Percentiles rank a stretch among this genome's conserved stretches.
Conservation (phyloP, 2,113 vertebrate genomes). For the Holacanthus passer region DNA sequence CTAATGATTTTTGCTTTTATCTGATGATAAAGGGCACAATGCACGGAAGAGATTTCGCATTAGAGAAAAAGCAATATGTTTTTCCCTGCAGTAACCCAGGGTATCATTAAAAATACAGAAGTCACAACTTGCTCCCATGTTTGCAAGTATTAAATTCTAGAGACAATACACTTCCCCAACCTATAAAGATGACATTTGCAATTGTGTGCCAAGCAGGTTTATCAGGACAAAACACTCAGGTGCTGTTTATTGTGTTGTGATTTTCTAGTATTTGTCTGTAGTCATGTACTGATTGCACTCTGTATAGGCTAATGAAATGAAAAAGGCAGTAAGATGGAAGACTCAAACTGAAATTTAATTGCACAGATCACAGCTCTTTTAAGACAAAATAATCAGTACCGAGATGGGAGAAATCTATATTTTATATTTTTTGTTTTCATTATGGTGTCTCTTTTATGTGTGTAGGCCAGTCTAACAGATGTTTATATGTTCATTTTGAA, state of each 20-base stretch:
- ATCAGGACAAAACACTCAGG: neutral
- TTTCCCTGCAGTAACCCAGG: conserved; percentile 16
- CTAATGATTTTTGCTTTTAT: conserved; percentile 58
- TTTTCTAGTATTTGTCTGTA: neutral
- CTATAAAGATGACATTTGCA: neutral
- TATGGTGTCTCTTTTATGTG: no score
- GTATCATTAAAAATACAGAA: conserved; percentile 11
- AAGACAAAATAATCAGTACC: no score
- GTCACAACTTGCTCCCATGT: conserved; percentile 22
- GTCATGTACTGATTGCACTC: neutral
- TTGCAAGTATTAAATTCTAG: neutral
- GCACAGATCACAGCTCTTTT: no score
- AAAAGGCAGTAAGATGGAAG: neutral
- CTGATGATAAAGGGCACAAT: conserved; percentile 50
- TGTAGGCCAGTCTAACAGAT: no score
- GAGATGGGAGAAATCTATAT: no score
- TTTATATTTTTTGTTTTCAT: no score
- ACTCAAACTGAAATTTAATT: neutral
- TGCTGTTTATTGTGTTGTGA: neutral
- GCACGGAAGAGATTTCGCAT: conserved; percentile 11
- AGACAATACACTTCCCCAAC: neutral
- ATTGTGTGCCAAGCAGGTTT: neutral
- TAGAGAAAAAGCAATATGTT: conserved; percentile 18
- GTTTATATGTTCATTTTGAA: no score
- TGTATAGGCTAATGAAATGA: neutral